phyloP scores from a whole-genome alignment of 2,113 vertebrate species.

The Catharus bicknelli region DNA sequence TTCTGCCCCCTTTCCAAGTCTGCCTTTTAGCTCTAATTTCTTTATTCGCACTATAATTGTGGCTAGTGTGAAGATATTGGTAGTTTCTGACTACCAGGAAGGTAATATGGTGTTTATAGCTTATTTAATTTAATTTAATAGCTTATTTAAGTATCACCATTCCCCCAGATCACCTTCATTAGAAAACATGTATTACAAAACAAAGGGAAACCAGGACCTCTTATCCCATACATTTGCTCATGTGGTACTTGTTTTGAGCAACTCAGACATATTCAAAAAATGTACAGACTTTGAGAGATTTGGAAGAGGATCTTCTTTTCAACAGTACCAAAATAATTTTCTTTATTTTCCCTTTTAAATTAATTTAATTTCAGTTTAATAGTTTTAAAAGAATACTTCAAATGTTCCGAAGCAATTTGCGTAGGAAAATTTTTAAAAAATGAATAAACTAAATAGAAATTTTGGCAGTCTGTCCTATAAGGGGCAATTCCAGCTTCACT shows the following conservation, averaged over 20 bases:
- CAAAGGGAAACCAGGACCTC: background rate
- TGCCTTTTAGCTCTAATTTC: background rate
- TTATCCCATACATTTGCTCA: background rate
- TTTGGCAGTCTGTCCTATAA: background rate
- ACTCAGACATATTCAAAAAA: background rate
- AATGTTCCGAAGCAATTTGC: background rate
- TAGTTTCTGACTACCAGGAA: background rate
- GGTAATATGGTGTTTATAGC: background rate
- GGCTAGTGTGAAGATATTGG: background rate
- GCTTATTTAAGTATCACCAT: background rate
- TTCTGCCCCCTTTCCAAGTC: background rate
- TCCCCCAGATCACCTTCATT: background rate
- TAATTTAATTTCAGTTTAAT: background rate
- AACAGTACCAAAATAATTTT: background rate
- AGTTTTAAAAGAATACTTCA: background rate
- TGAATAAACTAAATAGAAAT: background rate
- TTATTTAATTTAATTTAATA: too few relatives aligned
- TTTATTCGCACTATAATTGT: background rate
- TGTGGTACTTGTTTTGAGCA: background rate
- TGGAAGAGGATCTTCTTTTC: background rate
- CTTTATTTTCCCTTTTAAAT: background rate
- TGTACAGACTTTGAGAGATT: background rate
- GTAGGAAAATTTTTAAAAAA: background rate
- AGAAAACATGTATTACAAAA: background rate
- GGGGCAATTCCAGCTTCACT: conserved; percentile 73